Evolutionary conservation across 2,113 vertebrate genomes (phyloP).

Genomic region (Mormyrus iriodes): DNA sequence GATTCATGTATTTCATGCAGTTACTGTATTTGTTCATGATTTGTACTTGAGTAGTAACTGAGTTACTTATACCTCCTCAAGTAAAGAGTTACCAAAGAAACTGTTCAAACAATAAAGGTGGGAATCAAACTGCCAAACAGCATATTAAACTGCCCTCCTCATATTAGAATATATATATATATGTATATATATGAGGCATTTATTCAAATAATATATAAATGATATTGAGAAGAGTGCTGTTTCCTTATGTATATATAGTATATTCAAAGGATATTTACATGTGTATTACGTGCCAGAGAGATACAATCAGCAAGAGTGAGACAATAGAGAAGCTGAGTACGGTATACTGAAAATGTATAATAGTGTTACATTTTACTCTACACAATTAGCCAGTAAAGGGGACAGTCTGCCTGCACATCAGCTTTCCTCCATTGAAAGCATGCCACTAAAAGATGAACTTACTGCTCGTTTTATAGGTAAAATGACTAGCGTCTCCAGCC

Average conservation of each 20-base stretch:
- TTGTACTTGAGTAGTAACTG: not conserved
- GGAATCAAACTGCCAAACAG: too few species aligned
- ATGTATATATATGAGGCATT: too few species aligned
- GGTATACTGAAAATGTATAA: not conserved
- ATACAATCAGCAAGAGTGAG: not conserved
- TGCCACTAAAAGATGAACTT: conserved; percentile 39
- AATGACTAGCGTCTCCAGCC: conserved; percentile 50
- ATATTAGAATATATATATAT: too few species aligned
- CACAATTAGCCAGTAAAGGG: not conserved
- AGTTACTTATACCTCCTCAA: too few species aligned
- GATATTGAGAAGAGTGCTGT: too few species aligned
- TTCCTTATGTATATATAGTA: too few species aligned
- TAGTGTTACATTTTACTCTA: not conserved
- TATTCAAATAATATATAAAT: too few species aligned
- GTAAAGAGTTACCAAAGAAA: too few species aligned
- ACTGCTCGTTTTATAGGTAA: conserved; percentile 51
- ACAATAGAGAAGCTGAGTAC: not conserved
- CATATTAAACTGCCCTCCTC: too few species aligned
- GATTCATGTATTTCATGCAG: not conserved
- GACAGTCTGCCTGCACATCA: not conserved
- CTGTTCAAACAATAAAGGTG: too few species aligned
- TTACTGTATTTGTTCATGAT: not conserved
- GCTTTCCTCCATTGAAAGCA: not conserved
- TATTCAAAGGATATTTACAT: not conserved
- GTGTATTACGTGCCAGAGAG: not conserved